Conservation (phyloP, 2,113 vertebrate species). For the Apodemus speciosus region DNA sequence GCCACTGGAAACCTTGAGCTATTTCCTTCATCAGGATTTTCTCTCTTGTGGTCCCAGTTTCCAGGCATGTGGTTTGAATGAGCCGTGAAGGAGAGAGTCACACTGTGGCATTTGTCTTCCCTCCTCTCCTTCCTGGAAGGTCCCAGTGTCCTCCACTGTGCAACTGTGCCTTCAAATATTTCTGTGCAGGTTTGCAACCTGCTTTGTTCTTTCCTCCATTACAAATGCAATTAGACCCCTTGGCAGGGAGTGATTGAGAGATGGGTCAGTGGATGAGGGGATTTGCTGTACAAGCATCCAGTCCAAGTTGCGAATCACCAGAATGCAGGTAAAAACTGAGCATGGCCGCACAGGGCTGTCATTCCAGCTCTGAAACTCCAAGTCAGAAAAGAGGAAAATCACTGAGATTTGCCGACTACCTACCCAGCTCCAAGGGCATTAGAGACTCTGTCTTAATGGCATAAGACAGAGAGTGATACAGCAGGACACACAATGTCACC, state of each 20-base stretch:
- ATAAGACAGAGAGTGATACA: background rate
- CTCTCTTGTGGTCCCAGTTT: background rate
- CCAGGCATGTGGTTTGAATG: background rate
- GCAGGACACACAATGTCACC: background rate
- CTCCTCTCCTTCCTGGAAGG: background rate
- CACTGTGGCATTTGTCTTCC: background rate
- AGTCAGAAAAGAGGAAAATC: background rate
- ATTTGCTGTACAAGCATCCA: background rate
- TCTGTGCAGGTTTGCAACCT: background rate
- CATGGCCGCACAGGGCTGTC: background rate
- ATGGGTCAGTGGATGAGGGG: background rate
- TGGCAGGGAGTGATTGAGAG: background rate
- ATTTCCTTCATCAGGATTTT: background rate
- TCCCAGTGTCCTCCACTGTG: background rate
- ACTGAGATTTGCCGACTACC: background rate
- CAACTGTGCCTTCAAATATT: background rate
- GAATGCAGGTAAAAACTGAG: background rate
- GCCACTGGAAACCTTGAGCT: background rate
- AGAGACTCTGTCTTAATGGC: background rate
- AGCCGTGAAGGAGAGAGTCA: background rate
- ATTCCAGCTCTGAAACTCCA: background rate
- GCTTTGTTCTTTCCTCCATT: background rate
- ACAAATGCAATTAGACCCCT: background rate
- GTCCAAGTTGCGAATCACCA: background rate
- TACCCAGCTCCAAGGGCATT: background rate